A percentile compares a stretch with the other conserved stretches of the same genome.
These are phyloP conservation scores for Bos javanicus DNA, from an alignment of 2,113 vertebrate species.

Conservation along the genomic window DNA sequence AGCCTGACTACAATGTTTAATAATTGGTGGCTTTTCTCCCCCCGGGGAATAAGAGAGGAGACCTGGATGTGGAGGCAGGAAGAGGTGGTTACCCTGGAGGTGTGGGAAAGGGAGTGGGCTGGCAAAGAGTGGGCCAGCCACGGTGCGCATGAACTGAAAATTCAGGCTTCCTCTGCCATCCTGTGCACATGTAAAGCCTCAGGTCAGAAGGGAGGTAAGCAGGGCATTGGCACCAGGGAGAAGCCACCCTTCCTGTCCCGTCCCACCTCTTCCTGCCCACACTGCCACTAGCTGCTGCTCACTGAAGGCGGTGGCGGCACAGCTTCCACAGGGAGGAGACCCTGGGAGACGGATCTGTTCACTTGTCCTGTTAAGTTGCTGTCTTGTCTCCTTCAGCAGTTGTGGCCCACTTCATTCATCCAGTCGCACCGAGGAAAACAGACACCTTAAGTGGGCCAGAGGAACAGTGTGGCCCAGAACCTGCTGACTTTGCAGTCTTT, in stretches of 20 bases:
- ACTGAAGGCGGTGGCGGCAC: not conserved
- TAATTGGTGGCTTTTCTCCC: not conserved
- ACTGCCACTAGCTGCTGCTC: not conserved
- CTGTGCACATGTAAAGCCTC: not conserved
- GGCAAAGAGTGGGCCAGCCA: not conserved
- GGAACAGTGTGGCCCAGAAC: not conserved
- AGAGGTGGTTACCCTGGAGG: not conserved
- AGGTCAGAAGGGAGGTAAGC: not conserved
- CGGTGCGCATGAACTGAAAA: not conserved
- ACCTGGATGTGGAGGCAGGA: not conserved
- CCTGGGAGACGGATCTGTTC: not conserved
- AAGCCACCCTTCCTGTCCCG: not conserved
- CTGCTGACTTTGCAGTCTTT: not conserved
- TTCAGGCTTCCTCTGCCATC: not conserved
- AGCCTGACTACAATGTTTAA: not conserved
- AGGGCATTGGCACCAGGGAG: not conserved
- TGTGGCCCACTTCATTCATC: not conserved
- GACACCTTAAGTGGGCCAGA: not conserved
- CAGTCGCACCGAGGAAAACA: not conserved
- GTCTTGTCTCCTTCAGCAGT: not conserved
- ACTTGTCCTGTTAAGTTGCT: not conserved
- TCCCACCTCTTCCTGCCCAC: no score
- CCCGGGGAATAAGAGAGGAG: not conserved
- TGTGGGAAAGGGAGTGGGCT: not conserved
- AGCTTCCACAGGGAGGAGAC: not conserved